Conservation (phyloP, 2,888 invertebrate species). For the Caenorhabditis sp. region DNA sequence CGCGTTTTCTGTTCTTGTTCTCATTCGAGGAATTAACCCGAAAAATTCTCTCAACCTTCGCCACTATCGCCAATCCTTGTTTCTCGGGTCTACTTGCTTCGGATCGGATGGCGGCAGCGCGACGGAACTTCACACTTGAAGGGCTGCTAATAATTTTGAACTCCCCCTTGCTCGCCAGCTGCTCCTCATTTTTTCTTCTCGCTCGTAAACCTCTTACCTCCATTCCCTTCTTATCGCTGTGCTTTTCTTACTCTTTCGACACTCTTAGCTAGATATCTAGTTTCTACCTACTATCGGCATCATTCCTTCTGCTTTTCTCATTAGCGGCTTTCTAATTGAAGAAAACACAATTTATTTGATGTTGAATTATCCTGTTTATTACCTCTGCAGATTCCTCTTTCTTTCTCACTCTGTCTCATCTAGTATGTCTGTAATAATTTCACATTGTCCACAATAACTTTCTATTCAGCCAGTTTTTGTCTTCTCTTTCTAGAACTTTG, state of each 20-base stretch:
- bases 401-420: too few relatives aligned
- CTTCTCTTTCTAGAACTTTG: too few relatives aligned
- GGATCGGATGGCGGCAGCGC: background rate
- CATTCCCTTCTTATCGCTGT: background rate
- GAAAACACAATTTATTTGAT: background rate
- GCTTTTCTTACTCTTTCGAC: conserved; percentile 17
- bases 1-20: conserved; percentile 16
- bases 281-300: conserved; percentile 19
- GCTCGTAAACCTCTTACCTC: conserved; percentile 33
- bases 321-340: conserved; percentile 12
- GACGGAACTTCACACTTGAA: conserved; percentile 8
- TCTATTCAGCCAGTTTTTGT: too few relatives aligned
- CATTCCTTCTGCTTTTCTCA: background rate
- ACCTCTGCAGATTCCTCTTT: background rate
- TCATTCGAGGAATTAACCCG: conserved; percentile 12
- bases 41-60: background rate
- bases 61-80: background rate
- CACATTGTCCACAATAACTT: background rate
- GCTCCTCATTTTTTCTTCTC: conserved; percentile 49
- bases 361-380: background rate
- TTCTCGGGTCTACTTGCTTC: too few relatives aligned
- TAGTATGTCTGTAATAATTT: background rate
- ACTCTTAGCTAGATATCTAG: conserved; percentile 23
- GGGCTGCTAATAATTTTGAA: conserved; percentile 38
- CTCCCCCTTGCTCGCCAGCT: conserved; percentile 28